These are phyloP conservation scores for Oopsacas minuta DNA, from an alignment of 37 sponge, comb jelly and placozoan species.

Conservation along the genomic window DNA sequence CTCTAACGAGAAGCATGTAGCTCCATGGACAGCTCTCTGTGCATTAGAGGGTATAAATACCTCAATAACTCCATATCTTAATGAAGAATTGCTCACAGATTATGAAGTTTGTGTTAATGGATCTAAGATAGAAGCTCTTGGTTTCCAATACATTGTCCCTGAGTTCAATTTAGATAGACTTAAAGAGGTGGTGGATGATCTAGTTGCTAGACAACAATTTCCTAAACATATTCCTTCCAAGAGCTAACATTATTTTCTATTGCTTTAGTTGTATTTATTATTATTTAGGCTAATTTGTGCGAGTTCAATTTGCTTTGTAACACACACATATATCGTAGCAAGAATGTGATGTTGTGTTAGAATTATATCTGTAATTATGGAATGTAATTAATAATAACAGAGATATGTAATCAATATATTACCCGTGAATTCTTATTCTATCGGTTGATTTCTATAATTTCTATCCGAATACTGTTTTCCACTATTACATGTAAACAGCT, in stretches of 20 bases:
- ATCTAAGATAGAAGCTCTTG: slow-evolving; percentile 50
- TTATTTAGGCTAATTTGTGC: background rate
- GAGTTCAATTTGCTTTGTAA: background rate
- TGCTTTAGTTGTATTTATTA: background rate
- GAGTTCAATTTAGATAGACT: slow-evolving; percentile 39
- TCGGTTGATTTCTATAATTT: too few species aligned
- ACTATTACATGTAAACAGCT: too few species aligned
- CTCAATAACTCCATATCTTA: slow-evolving; percentile 83
- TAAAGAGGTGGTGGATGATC: slow-evolving; percentile 43
- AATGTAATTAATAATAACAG: too few species aligned
- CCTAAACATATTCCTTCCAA: background rate
- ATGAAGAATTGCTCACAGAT: slow-evolving; percentile 30
- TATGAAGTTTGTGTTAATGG: slow-evolving; percentile 50
- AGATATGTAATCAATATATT: too few species aligned
- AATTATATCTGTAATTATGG: background rate
- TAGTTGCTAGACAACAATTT: slow-evolving; percentile 21
- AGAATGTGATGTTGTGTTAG: background rate
- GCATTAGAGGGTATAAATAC: slow-evolving; percentile 39
- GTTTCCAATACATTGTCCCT: slow-evolving; percentile 58
- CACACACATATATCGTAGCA: background rate
- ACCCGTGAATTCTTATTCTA: too few species aligned
- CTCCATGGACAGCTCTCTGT: slow-evolving; percentile 88
- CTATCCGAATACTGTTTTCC: too few species aligned
- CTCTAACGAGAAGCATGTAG: slow-evolving; percentile 94
- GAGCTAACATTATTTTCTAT: background rate